phyloP scores from a whole-genome alignment of 1,140 invertebrate species.

The Eupeodes corollae region DNA sequence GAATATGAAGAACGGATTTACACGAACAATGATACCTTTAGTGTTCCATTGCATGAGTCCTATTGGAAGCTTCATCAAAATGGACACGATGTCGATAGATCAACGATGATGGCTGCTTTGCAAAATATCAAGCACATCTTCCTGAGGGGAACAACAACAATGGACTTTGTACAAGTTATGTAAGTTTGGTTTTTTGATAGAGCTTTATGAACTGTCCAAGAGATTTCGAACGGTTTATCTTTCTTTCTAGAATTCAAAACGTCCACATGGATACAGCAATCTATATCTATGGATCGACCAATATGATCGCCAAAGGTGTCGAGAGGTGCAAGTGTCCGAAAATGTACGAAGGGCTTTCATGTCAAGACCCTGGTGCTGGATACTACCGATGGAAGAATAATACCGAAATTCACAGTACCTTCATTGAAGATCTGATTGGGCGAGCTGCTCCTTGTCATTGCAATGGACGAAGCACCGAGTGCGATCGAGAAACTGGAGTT shows the following conservation, averaged over 20 bases:
- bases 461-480: conserved; percentile 63
- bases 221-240: background rate
- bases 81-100: conserved; percentile 46
- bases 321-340: conserved; percentile 80
- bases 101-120: conserved; percentile 75
- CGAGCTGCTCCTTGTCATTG: conserved; percentile 70
- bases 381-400: conserved; percentile 63
- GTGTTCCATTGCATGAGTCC: conserved; percentile 46
- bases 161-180: conserved; percentile 51
- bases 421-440: conserved; percentile 54
- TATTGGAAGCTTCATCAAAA: conserved; percentile 40
- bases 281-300: conserved; percentile 45
- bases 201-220: background rate
- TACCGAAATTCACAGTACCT: conserved; percentile 32
- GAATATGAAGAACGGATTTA: conserved; percentile 37
- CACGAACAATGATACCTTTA: conserved; percentile 26
- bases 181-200: conserved; percentile 33
- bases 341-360: conserved; percentile 68
- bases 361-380: conserved; percentile 77
- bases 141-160: conserved; percentile 60
- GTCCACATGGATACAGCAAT: conserved; percentile 76
- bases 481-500: conserved; percentile 73
- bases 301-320: conserved; percentile 60
- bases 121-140: conserved; percentile 75
- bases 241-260: conserved; percentile 35